Percentiles rank a stretch among this genome's conserved stretches.
Conservation (phyloP, 2,113 vertebrate genomes). For the Perccottus glenii region DNA sequence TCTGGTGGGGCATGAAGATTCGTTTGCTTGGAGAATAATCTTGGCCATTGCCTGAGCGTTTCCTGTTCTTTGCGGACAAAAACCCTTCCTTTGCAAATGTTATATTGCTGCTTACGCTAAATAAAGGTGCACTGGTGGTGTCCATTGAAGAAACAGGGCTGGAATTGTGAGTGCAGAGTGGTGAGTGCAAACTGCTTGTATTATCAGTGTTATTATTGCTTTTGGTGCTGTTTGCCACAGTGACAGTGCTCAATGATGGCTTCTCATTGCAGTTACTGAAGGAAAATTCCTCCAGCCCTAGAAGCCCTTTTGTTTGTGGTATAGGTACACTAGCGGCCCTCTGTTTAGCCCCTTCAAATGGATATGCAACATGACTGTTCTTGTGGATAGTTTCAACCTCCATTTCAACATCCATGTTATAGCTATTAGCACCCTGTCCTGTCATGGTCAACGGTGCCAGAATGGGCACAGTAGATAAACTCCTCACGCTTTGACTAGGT, state of each 20-base stretch:
- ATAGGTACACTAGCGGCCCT: slow-evolving; percentile 84
- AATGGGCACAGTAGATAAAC: slow-evolving; percentile 84
- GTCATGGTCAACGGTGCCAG: slow-evolving; percentile 82
- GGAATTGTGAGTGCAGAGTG: slow-evolving; percentile 78
- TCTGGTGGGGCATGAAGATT: slow-evolving; percentile 83
- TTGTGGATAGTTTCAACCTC: slow-evolving; percentile 86
- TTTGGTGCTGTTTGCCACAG: slow-evolving; percentile 64
- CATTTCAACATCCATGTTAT: slow-evolving; percentile 86
- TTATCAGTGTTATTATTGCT: slow-evolving; percentile 82
- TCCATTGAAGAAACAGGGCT: slow-evolving; percentile 78
- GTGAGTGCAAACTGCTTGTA: slow-evolving; percentile 76
- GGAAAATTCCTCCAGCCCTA: slow-evolving; percentile 74
- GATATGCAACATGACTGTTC: slow-evolving; percentile 76
- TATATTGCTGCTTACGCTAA: slow-evolving; percentile 68
- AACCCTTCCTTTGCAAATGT: slow-evolving; percentile 79
- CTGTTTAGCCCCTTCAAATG: slow-evolving; percentile 70
- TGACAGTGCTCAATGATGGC: slow-evolving; percentile 68
- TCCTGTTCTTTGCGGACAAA: slow-evolving; percentile 85
- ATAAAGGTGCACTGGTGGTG: slow-evolving; percentile 79
- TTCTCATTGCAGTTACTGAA: slow-evolving; percentile 78
- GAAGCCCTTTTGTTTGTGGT: slow-evolving; percentile 77
- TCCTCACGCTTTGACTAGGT: slow-evolving; percentile 81
- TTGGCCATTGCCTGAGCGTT: slow-evolving; percentile 84
- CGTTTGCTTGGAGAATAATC: slow-evolving; percentile 91
- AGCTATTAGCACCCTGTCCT: slow-evolving; percentile 54